Percentiles rank a stretch among this genome's conserved stretches.
These are phyloP conservation scores for Cepaea nemoralis DNA, from an alignment of 1,140 invertebrate genomes.

Conservation along the genomic window DNA sequence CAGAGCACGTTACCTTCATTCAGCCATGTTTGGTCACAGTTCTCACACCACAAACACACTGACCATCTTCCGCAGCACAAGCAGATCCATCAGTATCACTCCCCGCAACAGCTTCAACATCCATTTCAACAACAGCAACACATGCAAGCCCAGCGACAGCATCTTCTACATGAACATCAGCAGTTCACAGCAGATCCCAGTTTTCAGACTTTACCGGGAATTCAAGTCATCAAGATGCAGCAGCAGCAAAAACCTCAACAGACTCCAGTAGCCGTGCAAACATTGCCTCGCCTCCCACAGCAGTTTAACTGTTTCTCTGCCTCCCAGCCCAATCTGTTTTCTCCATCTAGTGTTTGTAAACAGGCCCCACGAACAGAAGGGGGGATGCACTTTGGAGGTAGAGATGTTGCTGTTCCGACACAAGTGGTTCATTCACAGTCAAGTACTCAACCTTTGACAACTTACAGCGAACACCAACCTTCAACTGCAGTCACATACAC, in stretches of 20 bases:
- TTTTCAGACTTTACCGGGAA: constrained; percentile 19
- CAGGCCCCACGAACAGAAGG: background rate
- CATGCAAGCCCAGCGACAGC: background rate
- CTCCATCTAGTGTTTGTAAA: background rate
- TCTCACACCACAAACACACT: constrained; percentile 33
- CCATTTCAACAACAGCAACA: background rate
- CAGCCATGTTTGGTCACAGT: constrained; percentile 39
- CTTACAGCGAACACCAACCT: background rate
- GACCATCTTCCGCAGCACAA: constrained; percentile 24
- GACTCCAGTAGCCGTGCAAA: background rate
- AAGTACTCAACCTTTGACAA: background rate
- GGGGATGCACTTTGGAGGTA: background rate
- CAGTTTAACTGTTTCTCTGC: background rate
- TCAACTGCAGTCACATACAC: constrained; percentile 25
- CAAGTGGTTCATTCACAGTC: background rate
- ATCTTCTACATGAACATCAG: no score
- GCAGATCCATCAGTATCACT: background rate
- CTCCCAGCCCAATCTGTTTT: background rate
- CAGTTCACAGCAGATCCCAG: constrained; percentile 24
- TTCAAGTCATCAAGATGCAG: constrained; percentile 33
- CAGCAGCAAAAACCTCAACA: constrained; percentile 27
- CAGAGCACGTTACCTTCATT: constrained; percentile 39
- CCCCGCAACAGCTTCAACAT: constrained; percentile 25
- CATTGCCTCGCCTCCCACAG: background rate
- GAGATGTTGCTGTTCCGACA: background rate